Conservation (phyloP, 1,140 invertebrate species). For the Nylanderia fulva region DNA sequence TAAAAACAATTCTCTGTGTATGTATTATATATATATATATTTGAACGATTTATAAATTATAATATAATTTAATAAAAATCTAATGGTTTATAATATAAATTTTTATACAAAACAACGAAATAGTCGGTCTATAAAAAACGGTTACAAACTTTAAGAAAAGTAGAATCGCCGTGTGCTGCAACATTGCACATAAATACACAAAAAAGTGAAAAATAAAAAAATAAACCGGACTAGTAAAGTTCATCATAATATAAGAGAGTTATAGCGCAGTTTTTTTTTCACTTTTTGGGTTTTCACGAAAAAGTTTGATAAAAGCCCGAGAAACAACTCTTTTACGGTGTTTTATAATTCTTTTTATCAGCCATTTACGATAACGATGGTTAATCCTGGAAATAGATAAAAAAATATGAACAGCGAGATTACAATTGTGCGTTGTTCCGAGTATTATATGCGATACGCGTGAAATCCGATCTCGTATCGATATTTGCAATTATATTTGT, state of each 20-base stretch:
- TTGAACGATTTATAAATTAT: no score
- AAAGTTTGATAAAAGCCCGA: background rate
- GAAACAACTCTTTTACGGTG: background rate
- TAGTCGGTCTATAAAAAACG: background rate
- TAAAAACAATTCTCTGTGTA: no score
- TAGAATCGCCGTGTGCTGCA: background rate
- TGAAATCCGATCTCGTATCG: conserved; percentile 18
- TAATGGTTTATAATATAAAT: background rate
- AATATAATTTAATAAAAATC: no score
- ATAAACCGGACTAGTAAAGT: background rate
- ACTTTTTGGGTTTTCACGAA: background rate
- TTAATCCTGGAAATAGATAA: background rate
- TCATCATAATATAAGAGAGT: background rate
- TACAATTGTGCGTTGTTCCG: background rate
- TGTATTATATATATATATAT: no score
- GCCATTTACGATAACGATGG: background rate
- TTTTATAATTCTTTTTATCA: background rate
- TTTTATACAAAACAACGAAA: background rate
- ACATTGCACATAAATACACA: background rate
- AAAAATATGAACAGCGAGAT: background rate
- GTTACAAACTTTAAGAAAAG: background rate
- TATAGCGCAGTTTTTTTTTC: background rate
- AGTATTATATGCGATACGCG: conserved; percentile 1
- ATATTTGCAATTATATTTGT: conserved; percentile 28
- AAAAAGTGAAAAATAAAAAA: background rate